Evolutionary conservation across 2,888 invertebrate genomes (phyloP).

Genomic region (Dendrolimus houi): DNA sequence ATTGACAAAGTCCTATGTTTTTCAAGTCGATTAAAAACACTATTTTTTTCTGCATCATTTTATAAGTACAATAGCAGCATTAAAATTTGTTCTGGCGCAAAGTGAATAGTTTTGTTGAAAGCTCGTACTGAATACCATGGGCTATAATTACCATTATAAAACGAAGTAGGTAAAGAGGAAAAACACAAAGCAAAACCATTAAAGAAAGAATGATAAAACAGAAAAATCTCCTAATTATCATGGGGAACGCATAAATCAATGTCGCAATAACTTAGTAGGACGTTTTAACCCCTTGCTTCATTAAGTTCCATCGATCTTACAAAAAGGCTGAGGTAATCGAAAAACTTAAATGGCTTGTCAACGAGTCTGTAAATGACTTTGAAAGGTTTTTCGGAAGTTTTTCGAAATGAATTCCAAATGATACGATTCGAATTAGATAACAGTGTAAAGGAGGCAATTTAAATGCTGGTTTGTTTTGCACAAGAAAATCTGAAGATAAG

Average conservation of each 20-base stretch:
- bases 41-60: too few relatives aligned
- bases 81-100: too few relatives aligned
- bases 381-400: not conserved
- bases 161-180: too few relatives aligned
- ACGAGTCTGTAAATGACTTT: slow-evolving; percentile 14
- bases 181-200: too few relatives aligned
- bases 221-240: not conserved
- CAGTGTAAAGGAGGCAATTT: not conserved
- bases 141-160: too few relatives aligned
- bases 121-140: too few relatives aligned
- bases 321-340: slow-evolving; percentile 41
- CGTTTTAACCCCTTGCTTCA: slow-evolving; percentile 14
- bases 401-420: not conserved
- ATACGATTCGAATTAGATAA: not conserved
- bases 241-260: slow-evolving; percentile 5
- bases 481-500: too few relatives aligned
- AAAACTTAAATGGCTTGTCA: slow-evolving; percentile 52
- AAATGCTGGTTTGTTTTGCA: not conserved
- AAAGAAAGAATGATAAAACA: not conserved
- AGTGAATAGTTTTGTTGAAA: too few relatives aligned
- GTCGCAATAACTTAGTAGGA: slow-evolving; percentile 17
- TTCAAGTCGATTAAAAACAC: too few relatives aligned
- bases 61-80: too few relatives aligned
- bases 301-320: slow-evolving; percentile 18
- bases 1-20: too few relatives aligned